Evolutionary conservation across 2,888 invertebrate species (phyloP).

Genomic region (Dynastes maya): DNA sequence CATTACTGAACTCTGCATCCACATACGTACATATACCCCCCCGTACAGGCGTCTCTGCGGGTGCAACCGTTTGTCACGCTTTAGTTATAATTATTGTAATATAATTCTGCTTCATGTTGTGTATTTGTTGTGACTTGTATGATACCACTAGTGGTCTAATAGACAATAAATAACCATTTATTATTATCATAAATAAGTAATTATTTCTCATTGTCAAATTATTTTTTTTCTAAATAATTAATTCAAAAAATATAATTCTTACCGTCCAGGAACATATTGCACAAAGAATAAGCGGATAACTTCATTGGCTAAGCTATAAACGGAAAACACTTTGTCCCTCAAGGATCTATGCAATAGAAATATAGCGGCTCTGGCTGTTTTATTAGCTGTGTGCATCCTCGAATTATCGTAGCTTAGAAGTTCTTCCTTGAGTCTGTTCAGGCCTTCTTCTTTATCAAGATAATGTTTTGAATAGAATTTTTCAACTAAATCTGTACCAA

Average conservation of each 20-base stretch:
- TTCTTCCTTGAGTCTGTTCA: constrained; percentile 79
- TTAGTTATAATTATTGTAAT: no score
- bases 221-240: no score
- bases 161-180: no score
- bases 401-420: constrained; percentile 71
- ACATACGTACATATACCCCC: no score
- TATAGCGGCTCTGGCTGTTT: constrained; percentile 87
- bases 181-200: no score
- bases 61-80: no score
- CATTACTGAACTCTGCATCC: no score
- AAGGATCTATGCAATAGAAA: constrained; percentile 85
- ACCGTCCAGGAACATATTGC: constrained; percentile 89
- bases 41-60: no score
- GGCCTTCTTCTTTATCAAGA: constrained; percentile 90
- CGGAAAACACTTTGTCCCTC: constrained; percentile 91
- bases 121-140: no score
- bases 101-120: no score
- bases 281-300: constrained; percentile 85
- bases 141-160: no score
- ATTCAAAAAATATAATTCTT: constrained; percentile 51
- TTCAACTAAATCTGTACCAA: constrained; percentile 92
- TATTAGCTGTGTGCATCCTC: constrained; percentile 77
- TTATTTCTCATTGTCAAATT: no score
- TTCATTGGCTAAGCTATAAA: constrained; percentile 89
- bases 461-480: constrained; percentile 93